Percentiles rank a stretch among this genome's conserved stretches.
Evolutionary conservation across 2,113 vertebrate species (phyloP).

Genomic region (Porphyrio hochstetteri): DNA sequence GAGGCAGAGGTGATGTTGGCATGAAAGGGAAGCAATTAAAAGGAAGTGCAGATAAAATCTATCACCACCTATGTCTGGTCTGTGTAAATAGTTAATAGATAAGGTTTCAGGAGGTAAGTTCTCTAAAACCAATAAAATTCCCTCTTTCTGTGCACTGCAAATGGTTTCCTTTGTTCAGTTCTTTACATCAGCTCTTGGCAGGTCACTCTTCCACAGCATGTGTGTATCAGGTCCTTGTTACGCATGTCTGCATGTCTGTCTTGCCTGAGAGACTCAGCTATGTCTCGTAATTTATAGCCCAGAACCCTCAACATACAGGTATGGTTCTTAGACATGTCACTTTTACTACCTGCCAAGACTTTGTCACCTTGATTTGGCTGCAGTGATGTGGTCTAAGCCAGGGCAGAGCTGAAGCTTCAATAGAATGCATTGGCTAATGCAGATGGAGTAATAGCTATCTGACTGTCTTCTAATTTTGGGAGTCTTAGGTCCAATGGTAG

Average conservation of each 20-base stretch:
- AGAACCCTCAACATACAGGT: neutral
- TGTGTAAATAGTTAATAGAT: neutral
- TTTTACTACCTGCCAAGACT: neutral
- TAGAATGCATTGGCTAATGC: neutral
- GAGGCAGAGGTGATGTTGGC: neutral
- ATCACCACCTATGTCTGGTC: neutral
- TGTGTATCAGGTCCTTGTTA: neutral
- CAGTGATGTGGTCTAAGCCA: neutral
- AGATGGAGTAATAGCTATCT: neutral
- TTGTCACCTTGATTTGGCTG: neutral
- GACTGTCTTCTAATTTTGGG: fast-evolving
- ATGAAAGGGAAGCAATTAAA: neutral
- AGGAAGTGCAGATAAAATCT: conserved; percentile 8
- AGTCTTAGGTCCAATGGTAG: neutral
- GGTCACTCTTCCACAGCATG: neutral
- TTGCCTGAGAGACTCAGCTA: neutral
- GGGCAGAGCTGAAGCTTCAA: neutral
- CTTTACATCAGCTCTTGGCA: neutral
- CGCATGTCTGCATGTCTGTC: neutral
- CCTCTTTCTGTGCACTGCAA: neutral
- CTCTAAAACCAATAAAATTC: neutral
- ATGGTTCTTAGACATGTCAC: neutral
- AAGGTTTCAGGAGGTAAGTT: neutral
- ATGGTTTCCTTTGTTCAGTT: neutral
- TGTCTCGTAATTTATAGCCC: neutral